Base-by-base conservation (phyloP, 2,113 vertebrate species). In the Engraulis encrasicolus region DNA sequence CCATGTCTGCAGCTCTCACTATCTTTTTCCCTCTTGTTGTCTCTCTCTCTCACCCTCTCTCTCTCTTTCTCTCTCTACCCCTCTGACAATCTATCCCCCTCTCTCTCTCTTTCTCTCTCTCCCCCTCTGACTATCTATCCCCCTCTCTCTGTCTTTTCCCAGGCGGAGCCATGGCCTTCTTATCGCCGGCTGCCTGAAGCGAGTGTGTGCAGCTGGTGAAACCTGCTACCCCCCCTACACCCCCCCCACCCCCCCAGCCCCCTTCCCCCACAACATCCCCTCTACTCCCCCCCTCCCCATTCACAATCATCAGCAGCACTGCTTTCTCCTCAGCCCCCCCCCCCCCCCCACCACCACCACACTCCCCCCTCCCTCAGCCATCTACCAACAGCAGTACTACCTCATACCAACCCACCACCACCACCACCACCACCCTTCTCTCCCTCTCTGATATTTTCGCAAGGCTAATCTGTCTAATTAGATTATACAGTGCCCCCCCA, bases 401-500 rank as follows among this genome's bases (percentile, higher is more conserved):
- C n/a, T n/a, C n/a, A n/a, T n/a, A n/a, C n/a, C n/a, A n/a, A 82
- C 27, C 19, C 7, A 49, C 19, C 45, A 31, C 78, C 34, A 18
- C 36, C 45, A 7, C 71, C 12, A 19, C 37, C 34, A 11, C 78
- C 45, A 38, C 78, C 48, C 27, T 52, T 52, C 58, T n/a, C 58
- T 31, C 36, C 34, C 6, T 37, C 20, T 50, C 40, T 36, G 17
- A 14, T 82, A 15, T 83, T 77, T 81, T 89, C 66, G 79, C 88
- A 90, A 89, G 90, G 86, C 84, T 81, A 88, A 83, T 82, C 34
- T 58, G 49, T 87, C 87, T 92, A 92, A 92, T 93, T 93, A 90
- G 81, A 82, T 82, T 85, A 37, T 85, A 91, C 80, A 81, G 84
- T 34, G 34, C 66, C 66, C 66, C 66, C 40, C 40, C 58, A 7